These are phyloP conservation scores for Phoxinus phoxinus DNA, from an alignment of 2,113 vertebrate species.

Conservation along the genomic window DNA sequence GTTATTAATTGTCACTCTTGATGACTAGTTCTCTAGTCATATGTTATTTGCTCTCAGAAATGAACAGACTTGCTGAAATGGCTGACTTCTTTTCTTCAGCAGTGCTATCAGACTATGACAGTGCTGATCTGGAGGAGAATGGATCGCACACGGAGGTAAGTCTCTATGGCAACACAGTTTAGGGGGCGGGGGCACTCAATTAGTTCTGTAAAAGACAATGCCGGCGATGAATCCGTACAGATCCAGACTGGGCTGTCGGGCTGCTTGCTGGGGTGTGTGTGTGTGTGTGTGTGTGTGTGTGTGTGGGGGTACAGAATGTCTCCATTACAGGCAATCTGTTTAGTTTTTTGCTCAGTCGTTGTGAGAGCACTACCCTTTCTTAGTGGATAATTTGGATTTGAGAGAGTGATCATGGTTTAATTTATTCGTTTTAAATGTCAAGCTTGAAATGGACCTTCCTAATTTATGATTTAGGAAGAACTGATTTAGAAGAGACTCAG, in stretches of 20 bases:
- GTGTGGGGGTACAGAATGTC: background rate
- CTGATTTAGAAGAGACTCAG: background rate
- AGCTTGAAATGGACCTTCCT: background rate
- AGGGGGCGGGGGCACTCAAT: conserved; percentile 28
- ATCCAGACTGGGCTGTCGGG: background rate
- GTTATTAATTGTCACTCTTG: background rate
- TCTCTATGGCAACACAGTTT: conserved; percentile 46
- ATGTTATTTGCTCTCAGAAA: background rate
- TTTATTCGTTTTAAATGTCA: background rate
- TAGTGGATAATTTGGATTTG: background rate
- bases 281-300: background rate
- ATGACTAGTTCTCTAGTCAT: background rate
- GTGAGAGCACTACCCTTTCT: background rate
- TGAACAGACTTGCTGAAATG: background rate
- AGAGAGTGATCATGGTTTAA: background rate
- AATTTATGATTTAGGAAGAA: background rate
- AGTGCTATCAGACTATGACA: conserved; percentile 95
- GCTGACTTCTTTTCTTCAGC: conserved; percentile 72
- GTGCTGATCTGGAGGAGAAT: conserved; percentile 84
- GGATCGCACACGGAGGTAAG: conserved; percentile 87
- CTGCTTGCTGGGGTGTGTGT: background rate
- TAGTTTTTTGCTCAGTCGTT: background rate
- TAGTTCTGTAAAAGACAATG: background rate
- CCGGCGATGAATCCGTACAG: background rate
- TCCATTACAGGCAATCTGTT: background rate